Conservation (phyloP, 2,113 vertebrate genomes). For the Callospermophilus lateralis region DNA sequence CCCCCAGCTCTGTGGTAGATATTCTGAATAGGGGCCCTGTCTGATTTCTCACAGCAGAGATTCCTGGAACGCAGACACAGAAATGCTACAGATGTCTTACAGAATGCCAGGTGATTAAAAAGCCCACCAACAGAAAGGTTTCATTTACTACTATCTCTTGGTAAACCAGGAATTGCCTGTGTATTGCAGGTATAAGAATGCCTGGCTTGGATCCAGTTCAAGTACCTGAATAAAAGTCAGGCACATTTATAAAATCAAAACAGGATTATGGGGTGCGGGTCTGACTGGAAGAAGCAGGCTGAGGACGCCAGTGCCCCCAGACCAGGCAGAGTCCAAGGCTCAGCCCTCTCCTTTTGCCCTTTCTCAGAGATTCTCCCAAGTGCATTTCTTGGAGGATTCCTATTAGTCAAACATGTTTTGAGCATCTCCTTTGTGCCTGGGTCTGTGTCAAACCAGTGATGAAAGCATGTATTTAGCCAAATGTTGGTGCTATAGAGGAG, state of each 20-base stretch:
- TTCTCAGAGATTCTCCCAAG: background rate
- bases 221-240: background rate
- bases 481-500: background rate
- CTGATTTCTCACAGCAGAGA: background rate
- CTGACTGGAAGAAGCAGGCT: background rate
- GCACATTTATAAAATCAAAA: background rate
- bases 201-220: background rate
- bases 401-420: background rate
- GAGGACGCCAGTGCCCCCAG: too few relatives aligned
- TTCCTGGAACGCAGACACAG: background rate
- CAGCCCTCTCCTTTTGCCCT: background rate
- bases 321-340: background rate
- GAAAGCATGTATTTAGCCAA: background rate
- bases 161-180: background rate
- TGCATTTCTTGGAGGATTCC: background rate
- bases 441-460: background rate
- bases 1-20: background rate
- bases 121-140: background rate
- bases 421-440: background rate
- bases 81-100: background rate
- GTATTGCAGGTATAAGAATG: too few relatives aligned
- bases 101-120: background rate
- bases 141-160: background rate
- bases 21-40: background rate
- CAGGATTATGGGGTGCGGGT: background rate